Evolutionary conservation across 2,797 vertebrate species (phyloP), one percentile per base, ranked within the genome.

Genomic region (Phoxinus dragarum): DNA sequence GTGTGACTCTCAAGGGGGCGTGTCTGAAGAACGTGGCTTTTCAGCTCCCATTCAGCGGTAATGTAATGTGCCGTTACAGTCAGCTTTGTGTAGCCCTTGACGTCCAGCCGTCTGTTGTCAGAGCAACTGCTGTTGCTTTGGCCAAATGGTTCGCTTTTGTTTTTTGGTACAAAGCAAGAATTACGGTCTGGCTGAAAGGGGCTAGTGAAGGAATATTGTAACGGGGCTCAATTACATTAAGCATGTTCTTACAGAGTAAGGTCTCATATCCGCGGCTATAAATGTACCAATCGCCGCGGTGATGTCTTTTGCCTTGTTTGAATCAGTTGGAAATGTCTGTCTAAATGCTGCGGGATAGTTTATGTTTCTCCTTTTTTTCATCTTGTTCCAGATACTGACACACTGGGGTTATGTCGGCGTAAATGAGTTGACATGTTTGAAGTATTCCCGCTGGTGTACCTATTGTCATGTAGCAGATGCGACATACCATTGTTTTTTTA

Each of bases 1-100:
- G 5, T 71, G 68, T 71, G 38, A n/a, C 68, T 71, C 21, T 71
- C 38, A 44, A 71, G 23, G 40, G 68, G 68, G 38, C 0, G 21
- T 71, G 68, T 71, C 68, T 71, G 38, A 71, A 71, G 68, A 71
- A 44, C 40, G 9, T 72, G 69, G 40, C 69, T 72, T 44, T 72
- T 47, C 40, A 16, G 21, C 23, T 47, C 40, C 12, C 40, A 27
- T 44, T 72, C 11, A 72, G 4, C 40, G 2, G 9, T n/a, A 72
- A 72, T n/a, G 23, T 42, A 72, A 72, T 27, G 69, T 72, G 31
- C 27, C 21, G 31, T 75, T 34, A 75, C 47, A 36, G 47, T 75
- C 49, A 9, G 19, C 17, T 75, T 75, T 54, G 38, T 40, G 38
- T 40, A 40, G 38, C 38, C 38, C 40, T 42, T 42, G 40, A 52